Percentiles rank a stretch among this genome's conserved stretches.
Conservation (phyloP, 2,888 invertebrate species). For the Drosophila algonquin region DNA sequence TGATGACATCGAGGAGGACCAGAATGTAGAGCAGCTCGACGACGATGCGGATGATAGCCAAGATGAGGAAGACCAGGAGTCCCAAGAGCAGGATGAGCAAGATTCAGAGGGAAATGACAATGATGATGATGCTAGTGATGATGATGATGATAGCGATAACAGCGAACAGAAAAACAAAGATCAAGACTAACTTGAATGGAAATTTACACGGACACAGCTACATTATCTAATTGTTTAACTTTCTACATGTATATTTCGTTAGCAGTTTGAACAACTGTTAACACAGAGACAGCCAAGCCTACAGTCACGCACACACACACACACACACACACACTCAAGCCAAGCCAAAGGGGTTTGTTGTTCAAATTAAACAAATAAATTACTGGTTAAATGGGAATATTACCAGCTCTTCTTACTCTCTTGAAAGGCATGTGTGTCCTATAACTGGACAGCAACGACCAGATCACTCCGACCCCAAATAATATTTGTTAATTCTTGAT, state of each 20-base stretch:
- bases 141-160: background rate
- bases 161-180: background rate
- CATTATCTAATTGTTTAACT: conserved; percentile 3
- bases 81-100: background rate
- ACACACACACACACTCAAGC: background rate
- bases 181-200: conserved; percentile 1
- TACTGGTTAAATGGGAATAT: too few species aligned
- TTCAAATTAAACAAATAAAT: conserved; percentile 17
- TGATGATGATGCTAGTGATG: background rate
- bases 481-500: too few species aligned
- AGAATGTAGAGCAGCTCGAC: background rate
- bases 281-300: background rate
- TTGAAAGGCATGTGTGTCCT: too few species aligned
- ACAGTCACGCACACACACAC: too few species aligned
- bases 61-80: background rate
- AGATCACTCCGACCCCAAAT: background rate
- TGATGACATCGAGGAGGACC: conserved; percentile 15
- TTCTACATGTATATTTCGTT: conserved; percentile 7
- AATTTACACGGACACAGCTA: background rate
- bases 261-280: conserved; percentile 24
- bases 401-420: too few species aligned
- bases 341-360: conserved; percentile 5
- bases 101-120: background rate
- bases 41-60: conserved; percentile 1
- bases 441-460: too few species aligned